Base-by-base conservation (phyloP, 2,797 vertebrate species). In the Acipenser transmontanus region DNA sequence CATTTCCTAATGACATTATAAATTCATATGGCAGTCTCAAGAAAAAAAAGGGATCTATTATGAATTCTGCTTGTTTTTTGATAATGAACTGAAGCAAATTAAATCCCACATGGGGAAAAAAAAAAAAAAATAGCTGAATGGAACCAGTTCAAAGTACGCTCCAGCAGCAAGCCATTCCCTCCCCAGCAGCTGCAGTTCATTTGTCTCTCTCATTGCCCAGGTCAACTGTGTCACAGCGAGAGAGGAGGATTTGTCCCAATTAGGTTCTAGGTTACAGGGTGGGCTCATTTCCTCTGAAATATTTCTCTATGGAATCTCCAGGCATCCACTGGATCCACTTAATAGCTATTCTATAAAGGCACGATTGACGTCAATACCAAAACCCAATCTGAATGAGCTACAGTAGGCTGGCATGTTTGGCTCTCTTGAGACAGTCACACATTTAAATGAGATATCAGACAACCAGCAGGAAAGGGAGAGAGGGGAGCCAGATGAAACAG, bases 331-430 rank as follows among this genome's bases (percentile, higher is more conserved):
- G 17, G 66, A 62, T 69, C 69, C 71, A 71, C 70, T 69, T 68
- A 68, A 64, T 64, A 64, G 67, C 70, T 51, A 70, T 71, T 70
- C 69, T 67, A 48, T 70, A 69, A 63, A 66, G 63, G 52, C 71
- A 62, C 66, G 66, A 73, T 67, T 75, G 73, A 67, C 66, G 69
- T 70, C 66, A 67, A 60, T 67, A 54, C 65, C 49, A 70, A 67
- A 64, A 68, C 49, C 48, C 8, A 51, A 64, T 73, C 66, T 73
- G 65, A 72, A n/a, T n/a, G n/a, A 34, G 34, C 70, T 70, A 67
- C 54, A 54, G 63, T 62, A 60, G 56, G 14, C 67, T 48, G 61
- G 59, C 66, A 63, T 47, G 49, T 59, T 62, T 9, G 11, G 56
- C 49, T 65, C 68, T 69, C 67, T 65, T 50, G 56, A 63, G 11